Percentiles rank a stretch among this genome's conserved stretches.
These are phyloP conservation scores for Clamator glandarius DNA, from an alignment of 2,797 vertebrate genomes.

Conservation along the genomic window DNA sequence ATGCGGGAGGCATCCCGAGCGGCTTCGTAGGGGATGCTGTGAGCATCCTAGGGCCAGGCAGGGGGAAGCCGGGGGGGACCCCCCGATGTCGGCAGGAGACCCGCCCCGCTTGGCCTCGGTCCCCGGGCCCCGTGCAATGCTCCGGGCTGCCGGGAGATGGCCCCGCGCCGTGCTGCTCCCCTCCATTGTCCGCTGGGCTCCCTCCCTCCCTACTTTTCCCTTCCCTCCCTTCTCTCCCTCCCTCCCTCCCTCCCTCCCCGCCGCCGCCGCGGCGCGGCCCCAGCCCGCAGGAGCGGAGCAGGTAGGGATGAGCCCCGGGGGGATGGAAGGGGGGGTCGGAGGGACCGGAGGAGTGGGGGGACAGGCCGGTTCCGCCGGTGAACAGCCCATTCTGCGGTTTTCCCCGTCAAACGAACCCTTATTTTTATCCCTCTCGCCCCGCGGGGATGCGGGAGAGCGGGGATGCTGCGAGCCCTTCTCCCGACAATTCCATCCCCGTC, in stretches of 20 bases:
- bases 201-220: not conserved
- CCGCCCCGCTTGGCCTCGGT: not conserved
- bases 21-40: no score
- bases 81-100: not conserved
- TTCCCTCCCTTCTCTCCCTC: no score
- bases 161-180: not conserved
- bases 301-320: constrained; percentile 13
- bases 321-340: no score
- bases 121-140: not conserved
- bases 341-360: no score
- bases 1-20: no score
- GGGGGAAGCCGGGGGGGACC: not conserved
- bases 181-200: constrained; percentile 26
- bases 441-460: not conserved
- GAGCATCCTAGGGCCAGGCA: no score
- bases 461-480: not conserved
- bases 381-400: not conserved
- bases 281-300: not conserved
- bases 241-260: no score
- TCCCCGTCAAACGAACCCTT: not conserved
- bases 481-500: not conserved
- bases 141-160: constrained; percentile 13
- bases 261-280: not conserved
- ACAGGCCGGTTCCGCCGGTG: not conserved
- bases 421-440: no score